Percentiles rank a stretch among this genome's conserved stretches.
These are phyloP conservation scores for Synergus umbraculus DNA, from an alignment of 2,888 invertebrate genomes.

Conservation along the genomic window DNA sequence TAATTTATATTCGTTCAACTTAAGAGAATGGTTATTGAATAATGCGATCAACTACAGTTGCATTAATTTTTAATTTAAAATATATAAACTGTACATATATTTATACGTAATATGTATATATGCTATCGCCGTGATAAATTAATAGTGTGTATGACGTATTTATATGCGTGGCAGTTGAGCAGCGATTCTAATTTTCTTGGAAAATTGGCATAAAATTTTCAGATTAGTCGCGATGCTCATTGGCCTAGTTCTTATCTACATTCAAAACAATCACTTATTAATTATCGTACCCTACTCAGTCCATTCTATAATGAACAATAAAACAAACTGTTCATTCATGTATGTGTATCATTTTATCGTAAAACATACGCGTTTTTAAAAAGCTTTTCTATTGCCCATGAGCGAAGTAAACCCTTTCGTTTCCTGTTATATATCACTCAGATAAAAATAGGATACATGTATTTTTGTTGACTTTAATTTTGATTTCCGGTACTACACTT, in stretches of 20 bases:
- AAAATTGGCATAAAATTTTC: conserved; percentile 47
- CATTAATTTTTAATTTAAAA: conserved; percentile 77
- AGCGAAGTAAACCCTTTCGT: conserved; percentile 36
- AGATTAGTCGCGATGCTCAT: conserved; percentile 54
- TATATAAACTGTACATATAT: conserved; percentile 78
- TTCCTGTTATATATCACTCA: conserved; percentile 42
- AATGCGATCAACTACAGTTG: conserved; percentile 61
- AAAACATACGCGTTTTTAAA: conserved; percentile 41
- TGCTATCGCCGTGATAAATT: conserved; percentile 75
- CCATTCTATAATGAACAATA: conserved; percentile 68
- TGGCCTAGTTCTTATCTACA: conserved; percentile 56
- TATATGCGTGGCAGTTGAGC: conserved; percentile 71
- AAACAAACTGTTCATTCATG: conserved; percentile 56
- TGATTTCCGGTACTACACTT: conserved; percentile 43
- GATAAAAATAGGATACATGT: conserved; percentile 48
- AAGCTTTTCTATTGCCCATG: conserved; percentile 46
- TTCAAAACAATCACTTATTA: conserved; percentile 62
- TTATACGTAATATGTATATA: conserved; percentile 68
- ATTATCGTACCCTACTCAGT: conserved; percentile 70
- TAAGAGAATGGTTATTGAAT: conserved; percentile 7
- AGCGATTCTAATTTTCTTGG: conserved; percentile 59
- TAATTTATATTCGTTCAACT: background rate
- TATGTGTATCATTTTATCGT: conserved; percentile 42
- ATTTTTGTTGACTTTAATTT: conserved; percentile 57
- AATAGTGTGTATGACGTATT: conserved; percentile 65